Evolutionary conservation across 2,888 invertebrate species (phyloP).

Genomic region (Hipparchia semele): DNA sequence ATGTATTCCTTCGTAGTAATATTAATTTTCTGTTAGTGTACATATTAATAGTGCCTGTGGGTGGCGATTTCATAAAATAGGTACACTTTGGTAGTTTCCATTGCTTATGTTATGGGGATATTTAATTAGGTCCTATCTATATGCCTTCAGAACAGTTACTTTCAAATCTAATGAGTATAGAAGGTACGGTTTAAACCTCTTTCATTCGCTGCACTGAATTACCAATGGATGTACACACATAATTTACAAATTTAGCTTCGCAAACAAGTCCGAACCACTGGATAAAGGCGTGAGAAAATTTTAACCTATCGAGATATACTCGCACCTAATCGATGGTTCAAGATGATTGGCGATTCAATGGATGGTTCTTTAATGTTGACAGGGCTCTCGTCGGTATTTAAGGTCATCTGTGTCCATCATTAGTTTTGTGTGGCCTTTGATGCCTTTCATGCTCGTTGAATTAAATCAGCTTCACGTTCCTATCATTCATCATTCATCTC

Average conservation of each 20-base stretch:
- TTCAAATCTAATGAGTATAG: background rate
- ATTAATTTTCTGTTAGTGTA: too few species aligned
- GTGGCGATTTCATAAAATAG: too few species aligned
- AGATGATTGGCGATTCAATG: constrained; percentile 45
- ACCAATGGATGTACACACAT: constrained; percentile 38
- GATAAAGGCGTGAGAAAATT: constrained; percentile 49
- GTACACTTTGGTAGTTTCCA: too few species aligned
- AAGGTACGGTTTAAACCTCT: constrained; percentile 16
- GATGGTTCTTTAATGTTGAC: constrained; percentile 55
- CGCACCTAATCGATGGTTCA: constrained; percentile 33
- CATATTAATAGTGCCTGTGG: too few species aligned
- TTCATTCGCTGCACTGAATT: constrained; percentile 35
- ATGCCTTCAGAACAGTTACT: constrained; percentile 6
- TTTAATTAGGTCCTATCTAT: background rate
- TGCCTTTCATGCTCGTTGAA: background rate
- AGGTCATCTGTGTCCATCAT: constrained; percentile 26
- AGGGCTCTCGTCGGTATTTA: constrained; percentile 29
- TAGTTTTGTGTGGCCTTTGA: background rate
- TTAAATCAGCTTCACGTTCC: too few species aligned
- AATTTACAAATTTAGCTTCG: constrained; percentile 49
- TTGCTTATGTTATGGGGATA: background rate
- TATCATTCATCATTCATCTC: too few species aligned
- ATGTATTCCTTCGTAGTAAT: too few species aligned
- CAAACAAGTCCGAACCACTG: constrained; percentile 38
- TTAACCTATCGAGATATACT: constrained; percentile 33